Base-by-base conservation (phyloP, 2,888 invertebrate genomes). In the Mythimna albipuncta region DNA sequence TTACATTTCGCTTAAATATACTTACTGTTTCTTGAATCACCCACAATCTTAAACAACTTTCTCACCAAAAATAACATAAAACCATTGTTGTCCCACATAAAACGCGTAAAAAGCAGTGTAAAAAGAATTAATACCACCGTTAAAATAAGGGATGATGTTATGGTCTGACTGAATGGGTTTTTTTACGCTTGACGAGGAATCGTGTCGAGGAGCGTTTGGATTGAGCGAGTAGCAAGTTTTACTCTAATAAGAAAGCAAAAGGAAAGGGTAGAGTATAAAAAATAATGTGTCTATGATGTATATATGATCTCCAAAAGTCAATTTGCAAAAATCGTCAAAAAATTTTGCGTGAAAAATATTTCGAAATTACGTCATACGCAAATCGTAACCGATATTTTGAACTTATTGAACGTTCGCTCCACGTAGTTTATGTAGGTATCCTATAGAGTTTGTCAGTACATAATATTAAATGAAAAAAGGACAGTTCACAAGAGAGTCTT, bases 41-140 rank as follows among this genome's bases (percentile, higher is more conserved):
- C 63, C 19, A 64, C 41, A 66, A 66, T 67, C 35, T 77, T 64
- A 57, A 58, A 70, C 65, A 66, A 76, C 71, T 64, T 67, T 41
- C 21, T 44, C 80, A 67, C 68, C 70, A 70, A 84, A 19, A 84
- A 83, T 82, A 82, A 77, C 77, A 77, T 85, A 84, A 87, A 88
- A 82, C 80, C 81, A 87, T 88, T 89, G 87, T 89, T 84, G 79
- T 77, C 80, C 77, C 77, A 82, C 83, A 87, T 85, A 85, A 82
- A 85, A 86, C 81, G 83, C 68, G 71, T 75, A 81, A 85, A 88
- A 84, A 87, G 74, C 63, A 75, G 65, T 79, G 76, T 80, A 81
- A 72, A 83, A 85, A 85, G 87, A 88, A 90, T 89, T 89, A 89
- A 89, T 89, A 88, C 82, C 81, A 75, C 84, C 87, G 86, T 90